Percentiles rank a stretch among this genome's conserved stretches.
These are phyloP conservation scores for Pseudorectes ferrugineus DNA, from an alignment of 2,113 vertebrate genomes.

Conservation along the genomic window DNA sequence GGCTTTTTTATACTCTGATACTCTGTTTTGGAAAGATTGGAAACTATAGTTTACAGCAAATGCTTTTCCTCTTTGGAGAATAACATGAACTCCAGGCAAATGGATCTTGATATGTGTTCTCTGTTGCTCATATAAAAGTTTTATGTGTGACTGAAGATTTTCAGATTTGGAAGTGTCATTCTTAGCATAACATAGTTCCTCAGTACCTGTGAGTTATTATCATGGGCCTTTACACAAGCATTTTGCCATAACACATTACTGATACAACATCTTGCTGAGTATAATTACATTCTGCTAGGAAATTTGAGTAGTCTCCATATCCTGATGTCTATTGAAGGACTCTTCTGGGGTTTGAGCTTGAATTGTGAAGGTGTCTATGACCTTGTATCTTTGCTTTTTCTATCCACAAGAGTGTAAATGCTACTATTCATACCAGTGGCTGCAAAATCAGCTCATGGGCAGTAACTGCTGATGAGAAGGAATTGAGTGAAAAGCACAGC, in stretches of 20 bases:
- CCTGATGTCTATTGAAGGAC: neutral
- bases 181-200: neutral
- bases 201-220: neutral
- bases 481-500: neutral
- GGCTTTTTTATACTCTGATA: neutral
- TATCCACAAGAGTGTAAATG: neutral
- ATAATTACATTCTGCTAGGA: constrained; percentile 6
- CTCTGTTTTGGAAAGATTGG: neutral
- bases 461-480: neutral
- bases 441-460: neutral
- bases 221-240: neutral
- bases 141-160: neutral
- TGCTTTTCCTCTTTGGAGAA: neutral
- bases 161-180: neutral
- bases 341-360: neutral
- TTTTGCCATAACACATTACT: neutral
- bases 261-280: neutral
- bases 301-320: neutral
- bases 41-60: neutral
- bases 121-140: neutral
- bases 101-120: neutral
- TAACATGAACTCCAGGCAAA: neutral
- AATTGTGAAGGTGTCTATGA: neutral
- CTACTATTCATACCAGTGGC: neutral
- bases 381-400: neutral